These are phyloP conservation scores for Sebastes umbrosus DNA, from an alignment of 2,797 vertebrate genomes.

Conservation along the genomic window DNA sequence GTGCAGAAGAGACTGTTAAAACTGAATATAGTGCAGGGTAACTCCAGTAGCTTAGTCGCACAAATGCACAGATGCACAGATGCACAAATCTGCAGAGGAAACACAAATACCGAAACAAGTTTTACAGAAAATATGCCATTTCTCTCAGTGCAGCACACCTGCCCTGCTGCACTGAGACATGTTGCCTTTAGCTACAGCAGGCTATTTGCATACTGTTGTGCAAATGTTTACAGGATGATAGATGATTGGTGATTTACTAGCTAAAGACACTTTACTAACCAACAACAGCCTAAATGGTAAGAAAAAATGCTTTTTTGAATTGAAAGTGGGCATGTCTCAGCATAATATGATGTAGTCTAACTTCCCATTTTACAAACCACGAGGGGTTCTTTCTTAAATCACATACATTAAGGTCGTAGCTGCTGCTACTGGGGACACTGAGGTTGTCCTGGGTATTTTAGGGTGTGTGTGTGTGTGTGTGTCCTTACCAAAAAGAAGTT, in stretches of 20 bases:
- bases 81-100: not conserved
- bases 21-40: no score
- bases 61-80: no score
- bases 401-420: not conserved
- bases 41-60: no score
- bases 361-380: not conserved
- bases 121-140: not conserved
- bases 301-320: not conserved
- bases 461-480: no score
- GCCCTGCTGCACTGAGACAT: not conserved
- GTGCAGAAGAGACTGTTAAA: no score
- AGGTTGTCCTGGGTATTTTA: not conserved
- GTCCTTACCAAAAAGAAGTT: no score
- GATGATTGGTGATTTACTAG: not conserved
- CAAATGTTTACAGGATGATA: constrained; percentile 28
- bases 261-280: not conserved
- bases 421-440: not conserved
- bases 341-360: not conserved
- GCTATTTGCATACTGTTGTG: constrained; percentile 19
- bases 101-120: not conserved
- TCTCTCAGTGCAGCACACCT: not conserved
- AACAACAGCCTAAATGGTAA: not conserved
- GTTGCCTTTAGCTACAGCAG: not conserved
- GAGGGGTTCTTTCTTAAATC: not conserved
- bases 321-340: not conserved